Percentiles rank a stretch among this genome's conserved stretches.
Conservation (phyloP, 2,113 vertebrate genomes). For the Eretmochelys imbricata region DNA sequence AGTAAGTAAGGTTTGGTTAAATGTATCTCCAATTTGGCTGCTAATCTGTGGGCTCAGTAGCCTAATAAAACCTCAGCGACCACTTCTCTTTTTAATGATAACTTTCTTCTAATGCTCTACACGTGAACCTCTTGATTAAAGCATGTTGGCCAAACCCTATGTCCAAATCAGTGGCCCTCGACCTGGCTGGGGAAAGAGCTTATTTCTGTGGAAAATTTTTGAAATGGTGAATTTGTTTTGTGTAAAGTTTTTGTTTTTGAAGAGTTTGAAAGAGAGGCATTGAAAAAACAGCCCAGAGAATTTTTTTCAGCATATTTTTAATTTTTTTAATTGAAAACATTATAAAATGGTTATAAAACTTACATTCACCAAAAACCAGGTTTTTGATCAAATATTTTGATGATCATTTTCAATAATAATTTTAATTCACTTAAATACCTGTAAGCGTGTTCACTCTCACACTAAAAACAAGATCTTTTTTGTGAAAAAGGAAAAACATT, state of each 20-base stretch:
- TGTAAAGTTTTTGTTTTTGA: not conserved
- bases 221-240: not conserved
- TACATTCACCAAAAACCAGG: not conserved
- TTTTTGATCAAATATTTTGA: not conserved
- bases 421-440: not conserved
- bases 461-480: not conserved
- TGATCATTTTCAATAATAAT: not conserved
- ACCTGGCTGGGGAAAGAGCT: not conserved
- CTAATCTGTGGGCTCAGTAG: not conserved
- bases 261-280: not conserved
- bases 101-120: not conserved
- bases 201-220: not conserved
- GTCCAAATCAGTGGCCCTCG: not conserved
- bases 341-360: not conserved
- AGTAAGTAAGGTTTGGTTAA: constrained; percentile 78
- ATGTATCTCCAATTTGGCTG: not conserved
- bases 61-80: not conserved
- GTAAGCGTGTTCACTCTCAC: too few relatives aligned
- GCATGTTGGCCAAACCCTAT: not conserved
- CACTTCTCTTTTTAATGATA: not conserved
- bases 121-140: not conserved
- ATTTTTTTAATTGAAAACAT: not conserved
- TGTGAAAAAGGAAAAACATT: not conserved
- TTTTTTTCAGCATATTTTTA: not conserved
- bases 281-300: not conserved